Evolutionary conservation across 2,113 vertebrate species (phyloP), one percentile per base, ranked within the genome.

Genomic region (Gadus macrocephalus): DNA sequence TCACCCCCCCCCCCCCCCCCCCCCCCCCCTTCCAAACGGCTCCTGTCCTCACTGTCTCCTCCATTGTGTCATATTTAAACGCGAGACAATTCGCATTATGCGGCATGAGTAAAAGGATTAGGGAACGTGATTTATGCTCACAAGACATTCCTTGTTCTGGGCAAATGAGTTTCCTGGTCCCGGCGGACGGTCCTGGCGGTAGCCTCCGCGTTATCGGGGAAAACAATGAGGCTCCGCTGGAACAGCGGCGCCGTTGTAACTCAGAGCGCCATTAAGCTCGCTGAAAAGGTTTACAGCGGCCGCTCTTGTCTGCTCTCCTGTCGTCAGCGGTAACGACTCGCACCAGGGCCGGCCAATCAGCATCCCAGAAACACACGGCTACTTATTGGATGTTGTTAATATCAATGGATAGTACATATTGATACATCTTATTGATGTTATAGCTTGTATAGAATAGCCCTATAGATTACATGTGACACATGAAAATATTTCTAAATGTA

Each of bases 111-210:
- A 84, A 87, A 91, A 74, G 87, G 90, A 91, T 91, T 91, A 90
- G 82, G 78, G 85, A 87, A 87, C 85, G 77, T 89, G 87, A 93
- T 92, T 91, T 89, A 92, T 88, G 86, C 84, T 90, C 72, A 72
- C 74, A 88, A 91, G 90, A 91, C 86, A 90, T 89, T 90, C 85
- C 90, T 91, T 89, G 86, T 89, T 91, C 88, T 84, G 89, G 90
- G 84, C 85, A 92, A 92, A 93, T 89, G 83, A 88, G 88, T 88
- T 92, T 89, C 88, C 88, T 90, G 92, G 90, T 88, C 88, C 82
- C 78, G 83, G 79, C 81, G 86, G 88, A 85, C 89, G 87, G 42
- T 49, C 6, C 42, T 14, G 42, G 42, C 42, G 42, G 42, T 49
- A 9, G 7, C 42, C 42, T 83, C 89, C 89, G 89, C 89, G 89